Conservation (phyloP, 1,140 invertebrate species). For the Dryas iulia region DNA sequence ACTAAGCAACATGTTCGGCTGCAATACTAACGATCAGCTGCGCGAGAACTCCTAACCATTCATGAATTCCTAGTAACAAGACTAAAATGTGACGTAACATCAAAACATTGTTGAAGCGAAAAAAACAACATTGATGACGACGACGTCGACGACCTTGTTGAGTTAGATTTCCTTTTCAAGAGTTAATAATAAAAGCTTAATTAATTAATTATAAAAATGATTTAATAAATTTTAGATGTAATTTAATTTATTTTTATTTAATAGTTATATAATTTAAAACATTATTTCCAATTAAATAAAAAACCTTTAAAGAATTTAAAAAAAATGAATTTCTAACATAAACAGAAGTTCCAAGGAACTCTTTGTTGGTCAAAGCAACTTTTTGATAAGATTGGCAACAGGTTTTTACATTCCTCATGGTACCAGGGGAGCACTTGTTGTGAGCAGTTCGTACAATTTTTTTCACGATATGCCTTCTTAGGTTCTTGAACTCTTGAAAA, state of each 20-base stretch:
- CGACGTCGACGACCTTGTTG: not conserved
- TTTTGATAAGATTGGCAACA: not conserved
- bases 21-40: not conserved
- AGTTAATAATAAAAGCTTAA: not conserved
- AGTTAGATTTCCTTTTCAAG: not conserved
- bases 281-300: too few relatives aligned
- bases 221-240: not conserved
- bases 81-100: slow-evolving; percentile 69
- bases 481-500: not conserved
- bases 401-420: not conserved
- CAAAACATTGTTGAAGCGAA: slow-evolving; percentile 24
- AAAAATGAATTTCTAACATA: not conserved
- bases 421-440: not conserved
- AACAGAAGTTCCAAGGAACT: not conserved
- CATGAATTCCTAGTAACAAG: slow-evolving; percentile 52
- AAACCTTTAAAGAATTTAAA: too few relatives aligned
- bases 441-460: not conserved
- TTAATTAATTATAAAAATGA: not conserved
- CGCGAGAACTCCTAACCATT: slow-evolving; percentile 2
- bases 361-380: not conserved
- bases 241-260: not conserved
- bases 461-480: not conserved
- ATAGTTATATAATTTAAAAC: not conserved
- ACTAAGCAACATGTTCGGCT: not conserved
- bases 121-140: slow-evolving; percentile 1